Percentiles rank a stretch among this genome's conserved stretches.
Evolutionary conservation across 2,113 vertebrate species (phyloP).

Genomic region (Hippocampus abdominalis): DNA sequence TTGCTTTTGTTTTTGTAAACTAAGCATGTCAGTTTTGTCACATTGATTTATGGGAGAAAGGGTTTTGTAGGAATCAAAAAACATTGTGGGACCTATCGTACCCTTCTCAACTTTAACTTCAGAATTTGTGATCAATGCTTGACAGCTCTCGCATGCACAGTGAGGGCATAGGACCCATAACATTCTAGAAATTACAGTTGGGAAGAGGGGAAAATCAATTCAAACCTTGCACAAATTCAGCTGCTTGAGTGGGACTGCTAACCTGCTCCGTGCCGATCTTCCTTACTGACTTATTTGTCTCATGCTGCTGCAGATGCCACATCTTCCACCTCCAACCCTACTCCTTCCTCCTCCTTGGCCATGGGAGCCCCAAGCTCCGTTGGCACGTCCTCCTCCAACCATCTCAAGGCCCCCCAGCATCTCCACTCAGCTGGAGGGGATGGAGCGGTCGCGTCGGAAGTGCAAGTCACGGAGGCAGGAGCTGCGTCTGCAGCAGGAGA

Average conservation of each 20-base stretch:
- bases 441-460: conserved; percentile 74
- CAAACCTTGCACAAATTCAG: conserved; percentile 72
- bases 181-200: conserved; percentile 69
- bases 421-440: conserved; percentile 85
- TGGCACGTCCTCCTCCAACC: conserved; percentile 87
- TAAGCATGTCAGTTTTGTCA: conserved; percentile 73
- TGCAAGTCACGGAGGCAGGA: conserved; percentile 61
- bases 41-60: conserved; percentile 61
- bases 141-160: conserved; percentile 69
- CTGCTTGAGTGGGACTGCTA: conserved; percentile 93
- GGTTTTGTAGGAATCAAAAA: conserved; percentile 61
- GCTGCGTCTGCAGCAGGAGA: conserved; percentile 50
- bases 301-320: conserved; percentile 96
- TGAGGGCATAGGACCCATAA: conserved; percentile 61
- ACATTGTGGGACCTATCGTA: conserved; percentile 62
- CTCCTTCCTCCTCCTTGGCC: conserved; percentile 87
- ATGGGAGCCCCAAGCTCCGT: conserved; percentile 91
- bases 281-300: conserved; percentile 84
- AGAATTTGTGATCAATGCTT: conserved; percentile 61
- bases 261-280: conserved; percentile 79
- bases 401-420: conserved; percentile 89
- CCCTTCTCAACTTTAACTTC: conserved; percentile 75
- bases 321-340: conserved; percentile 83
- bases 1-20: conserved; percentile 76
- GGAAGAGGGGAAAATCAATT: conserved; percentile 66